Conservation (phyloP, 2,113 vertebrate genomes). For the Cephalophus harveyi region DNA sequence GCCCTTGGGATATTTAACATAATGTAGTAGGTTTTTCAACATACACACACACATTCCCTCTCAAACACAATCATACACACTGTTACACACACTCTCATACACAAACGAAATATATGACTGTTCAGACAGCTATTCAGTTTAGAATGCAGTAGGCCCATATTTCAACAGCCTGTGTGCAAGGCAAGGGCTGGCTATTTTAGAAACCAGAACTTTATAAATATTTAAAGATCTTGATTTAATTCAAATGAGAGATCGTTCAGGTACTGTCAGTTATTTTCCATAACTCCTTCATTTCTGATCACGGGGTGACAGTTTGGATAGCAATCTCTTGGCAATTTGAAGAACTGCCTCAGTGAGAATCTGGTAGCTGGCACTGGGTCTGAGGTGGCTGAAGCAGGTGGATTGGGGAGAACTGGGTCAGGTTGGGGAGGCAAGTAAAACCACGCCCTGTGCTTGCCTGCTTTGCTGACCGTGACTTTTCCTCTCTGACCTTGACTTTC, state of each 20-base stretch:
- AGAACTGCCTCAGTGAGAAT: background rate
- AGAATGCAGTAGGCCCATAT: slow-evolving; percentile 14
- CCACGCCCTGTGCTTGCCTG: background rate
- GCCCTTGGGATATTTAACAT: slow-evolving; percentile 80
- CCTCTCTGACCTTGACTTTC: background rate
- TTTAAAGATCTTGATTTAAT: slow-evolving; percentile 73
- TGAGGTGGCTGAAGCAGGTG: slow-evolving; percentile 44
- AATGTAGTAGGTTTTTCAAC: slow-evolving; percentile 74
- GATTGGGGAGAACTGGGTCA: slow-evolving; percentile 40
- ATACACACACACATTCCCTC: slow-evolving; percentile 31
- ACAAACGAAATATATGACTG: slow-evolving; percentile 74
- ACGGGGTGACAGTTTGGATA: slow-evolving; percentile 54
- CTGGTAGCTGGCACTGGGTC: slow-evolving; percentile 32
- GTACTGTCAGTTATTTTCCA: slow-evolving; percentile 39
- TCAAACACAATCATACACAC: background rate
- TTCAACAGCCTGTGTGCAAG: slow-evolving; percentile 24
- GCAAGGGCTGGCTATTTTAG: slow-evolving; percentile 56
- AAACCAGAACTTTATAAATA: slow-evolving; percentile 76
- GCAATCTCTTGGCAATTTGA: slow-evolving; percentile 30
- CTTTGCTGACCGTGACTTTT: background rate
- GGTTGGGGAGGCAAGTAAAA: background rate
- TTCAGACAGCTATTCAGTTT: slow-evolving; percentile 57
- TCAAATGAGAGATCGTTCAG: slow-evolving; percentile 71
- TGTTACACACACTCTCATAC: slow-evolving; percentile 36
- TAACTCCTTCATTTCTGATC: slow-evolving; percentile 62